phyloP scores from a whole-genome alignment of 2,888 invertebrate species.

The Linyphia triangularis region DNA sequence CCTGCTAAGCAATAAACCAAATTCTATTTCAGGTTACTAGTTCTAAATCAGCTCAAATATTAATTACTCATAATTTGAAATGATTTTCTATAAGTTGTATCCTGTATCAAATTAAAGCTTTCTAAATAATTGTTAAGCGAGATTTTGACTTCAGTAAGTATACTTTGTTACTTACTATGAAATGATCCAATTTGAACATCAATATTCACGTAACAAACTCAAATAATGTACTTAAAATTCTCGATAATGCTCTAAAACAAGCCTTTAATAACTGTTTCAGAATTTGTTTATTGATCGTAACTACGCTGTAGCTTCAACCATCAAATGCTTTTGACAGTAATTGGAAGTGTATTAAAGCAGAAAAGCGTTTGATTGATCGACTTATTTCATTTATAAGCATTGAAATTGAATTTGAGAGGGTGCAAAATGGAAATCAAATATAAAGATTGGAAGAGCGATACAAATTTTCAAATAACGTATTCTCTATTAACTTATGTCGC shows the following conservation, averaged over 20 bases:
- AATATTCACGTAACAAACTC: neutral
- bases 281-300: constrained; percentile 37
- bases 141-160: neutral
- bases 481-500: too few relatives aligned
- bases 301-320: neutral
- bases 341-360: neutral
- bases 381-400: constrained; percentile 13
- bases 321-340: constrained; percentile 10
- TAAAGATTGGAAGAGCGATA: too few relatives aligned
- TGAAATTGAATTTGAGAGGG: constrained; percentile 1
- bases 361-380: neutral
- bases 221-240: constrained; percentile 11
- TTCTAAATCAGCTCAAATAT: too few relatives aligned
- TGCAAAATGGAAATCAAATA: neutral
- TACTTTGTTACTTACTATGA: neutral
- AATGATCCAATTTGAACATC: neutral
- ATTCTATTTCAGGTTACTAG: too few relatives aligned
- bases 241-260: constrained; percentile 31
- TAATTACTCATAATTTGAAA: too few relatives aligned
- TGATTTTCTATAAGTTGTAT: too few relatives aligned
- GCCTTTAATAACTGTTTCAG: constrained; percentile 29
- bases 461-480: too few relatives aligned
- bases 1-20: too few relatives aligned
- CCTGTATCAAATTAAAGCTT: neutral
- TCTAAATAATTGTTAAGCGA: neutral